These are phyloP conservation scores for Neolamprologus tretocephalus DNA, from an alignment of 2,113 vertebrate species.

Conservation along the genomic window DNA sequence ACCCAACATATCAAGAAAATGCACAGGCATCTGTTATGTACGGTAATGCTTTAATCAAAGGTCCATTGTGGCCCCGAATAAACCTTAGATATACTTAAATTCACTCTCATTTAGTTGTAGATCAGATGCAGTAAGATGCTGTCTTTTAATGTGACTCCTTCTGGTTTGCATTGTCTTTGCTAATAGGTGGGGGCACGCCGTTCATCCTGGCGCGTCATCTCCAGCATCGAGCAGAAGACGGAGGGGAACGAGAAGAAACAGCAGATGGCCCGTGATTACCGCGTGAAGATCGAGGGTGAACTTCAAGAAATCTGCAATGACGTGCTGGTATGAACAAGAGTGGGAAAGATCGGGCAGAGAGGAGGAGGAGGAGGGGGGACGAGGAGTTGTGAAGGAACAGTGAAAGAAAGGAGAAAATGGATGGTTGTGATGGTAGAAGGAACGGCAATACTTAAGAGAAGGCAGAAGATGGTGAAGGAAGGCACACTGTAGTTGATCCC, in stretches of 20 bases:
- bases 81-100: neutral
- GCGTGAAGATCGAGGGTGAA: constrained; percentile 91
- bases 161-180: neutral
- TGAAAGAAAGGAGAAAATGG: neutral
- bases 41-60: neutral
- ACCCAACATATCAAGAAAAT: neutral
- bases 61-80: neutral
- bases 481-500: neutral
- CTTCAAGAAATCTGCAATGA: constrained; percentile 96
- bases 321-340: constrained; percentile 81
- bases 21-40: neutral
- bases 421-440: neutral
- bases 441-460: neutral
- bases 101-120: neutral
- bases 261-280: constrained; percentile 93
- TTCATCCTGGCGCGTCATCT: constrained; percentile 95
- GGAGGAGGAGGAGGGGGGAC: neutral
- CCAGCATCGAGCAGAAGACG: constrained; percentile 95
- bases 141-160: neutral
- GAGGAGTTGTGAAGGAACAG: neutral
- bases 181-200: constrained; percentile 83
- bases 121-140: neutral
- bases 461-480: neutral
- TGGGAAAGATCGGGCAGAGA: neutral
- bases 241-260: constrained; percentile 96